These are phyloP conservation scores for Xenotilapia caudafasciata DNA, from an alignment of 2,113 vertebrate genomes.

Conservation along the genomic window DNA sequence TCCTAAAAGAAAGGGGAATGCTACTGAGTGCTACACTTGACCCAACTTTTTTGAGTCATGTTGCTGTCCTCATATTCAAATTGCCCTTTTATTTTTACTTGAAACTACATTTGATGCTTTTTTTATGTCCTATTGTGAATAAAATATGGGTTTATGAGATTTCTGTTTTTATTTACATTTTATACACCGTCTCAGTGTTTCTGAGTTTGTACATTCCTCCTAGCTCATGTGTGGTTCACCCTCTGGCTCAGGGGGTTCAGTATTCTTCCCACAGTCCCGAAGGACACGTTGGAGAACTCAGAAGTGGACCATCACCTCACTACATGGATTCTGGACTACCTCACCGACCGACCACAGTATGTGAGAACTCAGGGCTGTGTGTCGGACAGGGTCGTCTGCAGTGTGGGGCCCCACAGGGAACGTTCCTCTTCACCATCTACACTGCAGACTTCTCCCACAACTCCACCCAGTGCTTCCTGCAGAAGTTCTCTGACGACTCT, in stretches of 20 bases:
- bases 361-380: too few relatives aligned
- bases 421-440: too few relatives aligned
- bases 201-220: not conserved
- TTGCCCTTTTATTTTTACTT: not conserved
- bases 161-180: not conserved
- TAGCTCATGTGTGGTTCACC: not conserved
- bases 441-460: too few relatives aligned
- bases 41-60: not conserved
- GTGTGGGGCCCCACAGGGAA: too few relatives aligned
- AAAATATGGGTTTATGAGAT: not conserved
- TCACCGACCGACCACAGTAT: too few relatives aligned
- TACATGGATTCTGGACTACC: accelerated
- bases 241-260: not conserved
- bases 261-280: not conserved
- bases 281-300: not conserved
- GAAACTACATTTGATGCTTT: not conserved
- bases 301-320: not conserved
- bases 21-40: not conserved
- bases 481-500: too few relatives aligned
- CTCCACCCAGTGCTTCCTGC: too few relatives aligned
- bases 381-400: too few relatives aligned
- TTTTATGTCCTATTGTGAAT: not conserved
- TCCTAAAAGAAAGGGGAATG: not conserved
- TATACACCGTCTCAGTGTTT: not conserved
- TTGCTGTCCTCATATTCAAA: not conserved